These are phyloP conservation scores for Vanacampus margaritifer DNA, from an alignment of 2,113 vertebrate genomes.

Conservation along the genomic window DNA sequence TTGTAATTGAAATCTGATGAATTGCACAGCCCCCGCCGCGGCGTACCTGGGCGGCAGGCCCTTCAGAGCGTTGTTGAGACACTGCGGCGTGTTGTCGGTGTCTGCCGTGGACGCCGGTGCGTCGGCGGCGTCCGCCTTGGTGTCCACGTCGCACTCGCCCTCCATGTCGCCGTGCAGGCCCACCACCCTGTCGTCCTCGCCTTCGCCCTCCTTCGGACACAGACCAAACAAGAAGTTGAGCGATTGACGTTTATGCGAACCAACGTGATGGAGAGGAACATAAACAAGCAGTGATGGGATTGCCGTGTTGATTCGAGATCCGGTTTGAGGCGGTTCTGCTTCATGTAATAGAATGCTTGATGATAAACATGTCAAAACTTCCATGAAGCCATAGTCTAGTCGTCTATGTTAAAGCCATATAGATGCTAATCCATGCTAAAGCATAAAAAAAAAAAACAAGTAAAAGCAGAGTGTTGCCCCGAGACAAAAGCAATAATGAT, in stretches of 20 bases:
- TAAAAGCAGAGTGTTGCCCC: too few relatives aligned
- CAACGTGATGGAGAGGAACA: neutral
- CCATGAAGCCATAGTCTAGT: neutral
- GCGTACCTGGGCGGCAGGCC: slow-evolving; percentile 91
- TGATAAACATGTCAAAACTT: neutral
- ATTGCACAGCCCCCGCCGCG: too few relatives aligned
- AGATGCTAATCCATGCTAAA: too few relatives aligned
- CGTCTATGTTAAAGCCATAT: neutral
- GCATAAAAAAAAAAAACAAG: too few relatives aligned
- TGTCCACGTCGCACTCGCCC: slow-evolving; percentile 76
- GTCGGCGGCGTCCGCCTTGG: slow-evolving; percentile 76
- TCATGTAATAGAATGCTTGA: neutral
- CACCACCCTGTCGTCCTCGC: slow-evolving; percentile 76
- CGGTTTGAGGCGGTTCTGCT: neutral
- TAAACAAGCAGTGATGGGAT: neutral
- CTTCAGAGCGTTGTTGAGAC: slow-evolving; percentile 89
- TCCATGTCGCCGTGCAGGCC: slow-evolving; percentile 71
- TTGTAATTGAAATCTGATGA: too few relatives aligned
- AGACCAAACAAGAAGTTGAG: neutral
- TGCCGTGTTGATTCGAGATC: neutral
- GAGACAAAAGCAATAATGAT: too few relatives aligned
- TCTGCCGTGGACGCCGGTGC: slow-evolving; percentile 74
- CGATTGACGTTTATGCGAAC: neutral
- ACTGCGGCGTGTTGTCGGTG: slow-evolving; percentile 89
- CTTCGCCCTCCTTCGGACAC: slow-evolving; percentile 79